These are phyloP conservation scores for Rhagophthalmus giganteus DNA, from an alignment of 2,888 invertebrate species.

Conservation along the genomic window DNA sequence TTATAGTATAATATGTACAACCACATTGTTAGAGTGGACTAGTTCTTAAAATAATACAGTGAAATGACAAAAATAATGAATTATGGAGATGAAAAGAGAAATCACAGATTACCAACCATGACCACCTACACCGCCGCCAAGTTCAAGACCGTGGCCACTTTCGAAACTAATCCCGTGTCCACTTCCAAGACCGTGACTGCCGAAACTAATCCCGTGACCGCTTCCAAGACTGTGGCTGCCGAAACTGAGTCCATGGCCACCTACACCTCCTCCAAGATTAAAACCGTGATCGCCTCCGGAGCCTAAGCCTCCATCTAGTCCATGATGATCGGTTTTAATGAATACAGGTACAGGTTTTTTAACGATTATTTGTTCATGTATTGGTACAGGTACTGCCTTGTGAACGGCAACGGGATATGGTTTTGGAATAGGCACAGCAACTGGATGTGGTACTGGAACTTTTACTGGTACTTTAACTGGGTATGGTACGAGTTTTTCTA, in stretches of 20 bases:
- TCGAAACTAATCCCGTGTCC: slow-evolving; percentile 13
- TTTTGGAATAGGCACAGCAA: slow-evolving; percentile 48
- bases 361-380: slow-evolving; percentile 57
- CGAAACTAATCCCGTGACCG: slow-evolving; percentile 8
- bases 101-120: background rate
- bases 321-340: slow-evolving; percentile 42
- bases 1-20: background rate
- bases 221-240: slow-evolving; percentile 17
- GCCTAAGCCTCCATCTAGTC: slow-evolving; percentile 35
- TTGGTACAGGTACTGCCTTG: slow-evolving; percentile 57
- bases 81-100: slow-evolving; percentile 16
- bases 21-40: slow-evolving; percentile 8
- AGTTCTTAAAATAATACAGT: slow-evolving; percentile 18
- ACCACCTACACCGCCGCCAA: no score
- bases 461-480: slow-evolving; percentile 55
- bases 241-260: slow-evolving; percentile 14
- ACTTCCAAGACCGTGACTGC: slow-evolving; percentile 20
- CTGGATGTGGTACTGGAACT: slow-evolving; percentile 49
- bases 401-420: slow-evolving; percentile 55
- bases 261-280: slow-evolving; percentile 34
- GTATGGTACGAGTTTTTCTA: slow-evolving; percentile 59
- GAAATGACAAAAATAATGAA: slow-evolving; percentile 20
- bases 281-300: slow-evolving; percentile 34
- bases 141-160: slow-evolving; percentile 15
- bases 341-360: slow-evolving; percentile 58